phyloP scores from a whole-genome alignment of 2,888 invertebrate species.

The Aphrophora alni region DNA sequence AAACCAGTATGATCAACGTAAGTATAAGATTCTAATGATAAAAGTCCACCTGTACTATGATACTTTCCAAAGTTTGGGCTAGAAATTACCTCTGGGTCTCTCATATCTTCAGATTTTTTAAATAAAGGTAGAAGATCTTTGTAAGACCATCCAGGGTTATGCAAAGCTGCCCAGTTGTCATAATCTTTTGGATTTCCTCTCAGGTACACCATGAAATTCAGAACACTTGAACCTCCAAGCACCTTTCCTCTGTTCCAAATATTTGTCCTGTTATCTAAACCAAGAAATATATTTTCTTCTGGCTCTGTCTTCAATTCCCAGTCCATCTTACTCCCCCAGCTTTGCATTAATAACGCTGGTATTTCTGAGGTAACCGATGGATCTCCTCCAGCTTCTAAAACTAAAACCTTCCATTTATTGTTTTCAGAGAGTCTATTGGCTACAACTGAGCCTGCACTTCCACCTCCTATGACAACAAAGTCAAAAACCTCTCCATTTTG shows the following conservation, averaged over 20 bases:
- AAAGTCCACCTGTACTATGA: constrained; percentile 49
- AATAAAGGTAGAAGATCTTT: constrained; percentile 57
- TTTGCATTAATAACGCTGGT: constrained; percentile 55
- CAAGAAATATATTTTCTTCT: constrained; percentile 56
- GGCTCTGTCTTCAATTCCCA: constrained; percentile 62
- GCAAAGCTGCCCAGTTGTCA: constrained; percentile 66
- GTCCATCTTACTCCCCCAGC: constrained; percentile 51
- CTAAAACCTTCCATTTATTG: constrained; percentile 59
- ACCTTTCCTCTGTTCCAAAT: constrained; percentile 66
- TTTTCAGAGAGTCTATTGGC: constrained; percentile 61
- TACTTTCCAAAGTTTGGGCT: constrained; percentile 49
- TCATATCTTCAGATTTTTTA: constrained; percentile 55
- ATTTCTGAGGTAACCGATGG: constrained; percentile 59
- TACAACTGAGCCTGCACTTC: constrained; percentile 62
- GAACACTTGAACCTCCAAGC: constrained; percentile 68
- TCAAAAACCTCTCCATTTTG: constrained; percentile 47
- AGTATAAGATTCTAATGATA: constrained; percentile 62
- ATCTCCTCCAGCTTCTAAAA: constrained; percentile 63
- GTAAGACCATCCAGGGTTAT: constrained; percentile 69
- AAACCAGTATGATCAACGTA: constrained; percentile 45
- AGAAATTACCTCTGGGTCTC: constrained; percentile 41
- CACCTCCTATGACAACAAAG: constrained; percentile 56
- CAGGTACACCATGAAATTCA: constrained; percentile 71
- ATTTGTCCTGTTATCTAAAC: constrained; percentile 56
- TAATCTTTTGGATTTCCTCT: constrained; percentile 70